Evolutionary conservation across 2,113 vertebrate genomes (phyloP), one percentile per base, ranked within the genome.

Genomic region (Hippocampus comes): DNA sequence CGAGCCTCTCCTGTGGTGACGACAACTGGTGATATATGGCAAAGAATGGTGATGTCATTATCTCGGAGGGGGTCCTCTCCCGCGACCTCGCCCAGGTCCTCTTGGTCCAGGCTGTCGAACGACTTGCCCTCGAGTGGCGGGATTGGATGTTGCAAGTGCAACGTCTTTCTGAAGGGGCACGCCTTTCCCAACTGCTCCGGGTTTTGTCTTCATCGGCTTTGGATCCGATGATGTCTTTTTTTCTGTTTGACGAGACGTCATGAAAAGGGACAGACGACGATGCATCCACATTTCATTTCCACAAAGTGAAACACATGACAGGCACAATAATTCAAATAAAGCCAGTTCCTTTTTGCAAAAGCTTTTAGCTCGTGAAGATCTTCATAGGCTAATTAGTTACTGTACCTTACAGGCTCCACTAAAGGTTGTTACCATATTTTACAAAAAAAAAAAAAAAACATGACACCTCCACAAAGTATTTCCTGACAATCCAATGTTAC

Each of bases 131-230:
- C 72, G 87, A 17, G 48, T 56, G 11, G 87, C 85, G 0, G 91
- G 83, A 73, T 94, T 93, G 0, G 87, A 78, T 0, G 81, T 84
- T 0, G 75, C 76, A 53, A 93, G 75, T 0, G 87, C 74, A 68
- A 92, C 82, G 49, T 93, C 93, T 84, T 90, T 94, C 77, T 93
- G 78, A 0, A 89, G 0, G 0, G 76, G 77, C 2, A 89, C 78
- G 0, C 82, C 90, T 76, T 82, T 91, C 20, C 81, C 79, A 9
- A 76, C 86, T 30, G 79, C 81, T 49, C 89, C 87, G 1, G 86
- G 78, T 38, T 90, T 94, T 0, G 87, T 84, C 78, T 91, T 94
- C 0, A 86, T 78, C n/a, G 88, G 67, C 72, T 81, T 93, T 23
- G 71, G 18, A n/a, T 91, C 86, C 49, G 78, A 70, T 0, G 63